Evolutionary conservation across 2,113 vertebrate species (phyloP), one percentile per base, ranked within the genome.

Genomic region (Oryzias woworae): DNA sequence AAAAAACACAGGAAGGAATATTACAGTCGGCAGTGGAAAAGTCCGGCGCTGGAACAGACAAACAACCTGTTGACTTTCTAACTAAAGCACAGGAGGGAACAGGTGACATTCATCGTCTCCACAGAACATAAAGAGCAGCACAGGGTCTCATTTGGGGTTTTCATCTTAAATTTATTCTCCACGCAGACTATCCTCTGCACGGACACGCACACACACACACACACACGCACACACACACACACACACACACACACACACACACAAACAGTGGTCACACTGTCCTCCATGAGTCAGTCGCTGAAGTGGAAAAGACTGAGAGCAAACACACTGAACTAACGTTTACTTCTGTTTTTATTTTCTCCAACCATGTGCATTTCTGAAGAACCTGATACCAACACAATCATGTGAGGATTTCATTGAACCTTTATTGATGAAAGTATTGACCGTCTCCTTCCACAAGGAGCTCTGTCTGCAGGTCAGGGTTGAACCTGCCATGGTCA

Each of bases 1-100:
- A 74, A 41, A 24, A 51, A 50, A 58, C 63, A 61, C 72, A 66
- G 76, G 45, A 1, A 79, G 84, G 84, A 87, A 86, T 90, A 80
- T 88, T 87, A 87, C 83, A 86, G 82, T 62, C 57, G 59, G 77
- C 73, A 75, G 79, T 88, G 88, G 88, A 88, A 88, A 90, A 84
- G 69, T 89, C 82, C 81, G 73, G 56, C 63, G 48, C 43, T 45
- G 20, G 54, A 36, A 10, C 8, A 12, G 10, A 36, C 72, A 44
- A 22, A 50, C 59, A 48, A 41, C 62, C 43, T 73, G 46, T 81
- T 77, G 72, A 79, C 66, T 53, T 69, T 74, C 77, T 73, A 43
- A 59, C 58, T 52, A 17, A 63, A 50, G 54, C 20, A 46, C 22
- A 51, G 20, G 22, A 28, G 52, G 22, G 65, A 51, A 48, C 52